Percentiles rank a stretch among this genome's conserved stretches.
These are phyloP conservation scores for Stercorarius parasiticus DNA, from an alignment of 2,113 vertebrate species.

Conservation along the genomic window DNA sequence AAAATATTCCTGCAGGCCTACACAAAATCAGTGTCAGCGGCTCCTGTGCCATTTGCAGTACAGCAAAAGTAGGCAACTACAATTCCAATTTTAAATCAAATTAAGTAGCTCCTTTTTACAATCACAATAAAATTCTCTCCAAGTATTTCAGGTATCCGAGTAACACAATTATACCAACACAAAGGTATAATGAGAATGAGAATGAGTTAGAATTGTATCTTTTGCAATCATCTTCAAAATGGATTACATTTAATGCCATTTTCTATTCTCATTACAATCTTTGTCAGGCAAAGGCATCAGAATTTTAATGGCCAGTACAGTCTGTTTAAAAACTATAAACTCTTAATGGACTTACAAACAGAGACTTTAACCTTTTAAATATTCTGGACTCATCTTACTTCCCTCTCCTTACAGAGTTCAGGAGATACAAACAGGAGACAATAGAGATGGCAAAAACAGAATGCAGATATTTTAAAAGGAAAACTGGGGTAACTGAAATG, in stretches of 20 bases:
- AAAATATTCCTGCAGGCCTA: neutral
- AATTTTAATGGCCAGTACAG: conserved; percentile 43
- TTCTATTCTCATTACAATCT: conserved; percentile 41
- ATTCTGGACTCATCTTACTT: neutral
- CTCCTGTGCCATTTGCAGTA: neutral
- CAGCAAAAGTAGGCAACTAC: neutral
- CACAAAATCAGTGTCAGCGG: neutral
- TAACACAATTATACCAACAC: conserved; percentile 27
- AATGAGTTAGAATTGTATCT: conserved; percentile 28
- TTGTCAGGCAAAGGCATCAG: neutral
- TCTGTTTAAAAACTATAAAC: conserved; percentile 39
- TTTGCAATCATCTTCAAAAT: conserved; percentile 36
- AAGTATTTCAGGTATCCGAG: conserved; percentile 24
- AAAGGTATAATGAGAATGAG: conserved; percentile 38
- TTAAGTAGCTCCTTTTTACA: conserved; percentile 39
- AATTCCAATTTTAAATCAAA: conserved; percentile 35
- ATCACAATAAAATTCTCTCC: conserved; percentile 28
- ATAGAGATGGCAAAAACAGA: neutral
- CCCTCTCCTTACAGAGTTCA: neutral
- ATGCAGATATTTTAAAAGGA: neutral
- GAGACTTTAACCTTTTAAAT: neutral
- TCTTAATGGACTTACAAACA: conserved; percentile 5
- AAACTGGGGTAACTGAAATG: neutral
- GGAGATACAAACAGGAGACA: neutral
- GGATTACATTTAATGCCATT: conserved; percentile 37